Percentiles rank a stretch among this genome's conserved stretches.
Conservation (phyloP, 2,888 invertebrate genomes). For the Plebejus melissa region DNA sequence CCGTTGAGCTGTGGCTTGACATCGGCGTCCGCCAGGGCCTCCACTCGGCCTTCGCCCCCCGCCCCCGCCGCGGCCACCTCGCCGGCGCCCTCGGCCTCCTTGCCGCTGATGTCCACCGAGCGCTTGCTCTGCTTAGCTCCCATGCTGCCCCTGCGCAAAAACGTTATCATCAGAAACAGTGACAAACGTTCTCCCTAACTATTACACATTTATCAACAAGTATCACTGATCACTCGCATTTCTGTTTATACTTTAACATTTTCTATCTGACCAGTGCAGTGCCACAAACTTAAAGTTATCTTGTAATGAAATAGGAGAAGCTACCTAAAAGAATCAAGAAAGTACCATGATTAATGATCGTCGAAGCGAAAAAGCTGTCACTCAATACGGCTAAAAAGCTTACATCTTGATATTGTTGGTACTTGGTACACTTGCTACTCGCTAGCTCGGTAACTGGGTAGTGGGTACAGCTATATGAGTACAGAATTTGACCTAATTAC, state of each 20-base stretch:
- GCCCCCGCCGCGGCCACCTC: conserved; percentile 77
- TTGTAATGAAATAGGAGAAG: no score
- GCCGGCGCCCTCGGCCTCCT: conserved; percentile 80
- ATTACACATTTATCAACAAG: no score
- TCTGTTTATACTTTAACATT: no score
- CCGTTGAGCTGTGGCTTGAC: conserved; percentile 87
- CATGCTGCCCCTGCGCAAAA: conserved; percentile 77
- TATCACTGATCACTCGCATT: no score
- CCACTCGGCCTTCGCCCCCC: conserved; percentile 83
- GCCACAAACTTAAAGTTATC: no score
- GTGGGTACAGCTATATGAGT: not conserved
- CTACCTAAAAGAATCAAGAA: not conserved
- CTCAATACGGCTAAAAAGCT: not conserved
- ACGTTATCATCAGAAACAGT: conserved; percentile 23
- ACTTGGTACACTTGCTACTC: not conserved
- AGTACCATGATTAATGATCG: not conserved
- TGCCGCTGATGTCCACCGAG: conserved; percentile 90
- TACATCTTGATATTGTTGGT: conserved; percentile 4
- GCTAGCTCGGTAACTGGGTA: not conserved
- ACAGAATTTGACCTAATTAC: not conserved
- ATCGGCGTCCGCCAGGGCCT: conserved; percentile 87
- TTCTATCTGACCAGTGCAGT: no score
- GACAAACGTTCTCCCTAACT: not conserved
- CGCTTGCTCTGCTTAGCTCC: conserved; percentile 93
- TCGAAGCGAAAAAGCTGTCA: not conserved